Evolutionary conservation across 2,113 vertebrate species (phyloP).

Genomic region (Delphinapterus leucas): DNA sequence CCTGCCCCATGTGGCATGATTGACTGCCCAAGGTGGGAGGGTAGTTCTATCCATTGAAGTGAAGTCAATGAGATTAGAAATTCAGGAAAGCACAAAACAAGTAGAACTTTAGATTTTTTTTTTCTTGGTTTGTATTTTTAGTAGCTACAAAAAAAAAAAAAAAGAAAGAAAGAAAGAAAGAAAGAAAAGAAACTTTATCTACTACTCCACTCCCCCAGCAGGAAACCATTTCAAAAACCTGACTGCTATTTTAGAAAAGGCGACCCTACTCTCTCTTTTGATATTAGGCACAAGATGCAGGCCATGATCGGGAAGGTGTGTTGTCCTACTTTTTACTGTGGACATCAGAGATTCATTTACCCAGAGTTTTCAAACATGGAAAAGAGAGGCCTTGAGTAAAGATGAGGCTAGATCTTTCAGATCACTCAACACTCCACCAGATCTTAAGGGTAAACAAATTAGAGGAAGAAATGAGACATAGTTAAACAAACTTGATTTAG

Average conservation of each 20-base stretch:
- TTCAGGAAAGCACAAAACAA: constrained; percentile 49
- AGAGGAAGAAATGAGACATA: background rate
- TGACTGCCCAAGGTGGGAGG: constrained; percentile 71
- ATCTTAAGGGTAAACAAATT: background rate
- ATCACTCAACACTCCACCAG: background rate
- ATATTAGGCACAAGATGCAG: background rate
- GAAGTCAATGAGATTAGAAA: constrained; percentile 71
- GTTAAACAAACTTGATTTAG: background rate
- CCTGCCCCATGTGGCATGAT: constrained; percentile 72
- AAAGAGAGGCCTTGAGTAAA: background rate
- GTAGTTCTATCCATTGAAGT: constrained; percentile 60
- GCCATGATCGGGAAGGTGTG: no score
- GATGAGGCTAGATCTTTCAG: background rate
- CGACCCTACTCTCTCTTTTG: background rate
- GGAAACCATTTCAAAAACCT: background rate
- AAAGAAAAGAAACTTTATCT: constrained; percentile 12
- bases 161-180: background rate
- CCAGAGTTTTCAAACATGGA: background rate
- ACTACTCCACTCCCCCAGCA: background rate
- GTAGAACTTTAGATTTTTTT: constrained; percentile 4
- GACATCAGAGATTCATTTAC: background rate
- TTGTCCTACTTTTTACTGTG: background rate
- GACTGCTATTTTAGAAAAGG: rapidly evolving
- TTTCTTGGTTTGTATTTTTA: background rate
- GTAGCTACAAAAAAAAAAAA: background rate